Evolutionary conservation across 53 echinoderm and acorn worm genomes (phyloP), one percentile per base, ranked within the genome.

Genomic region (Mesocentrotus franciscanus): DNA sequence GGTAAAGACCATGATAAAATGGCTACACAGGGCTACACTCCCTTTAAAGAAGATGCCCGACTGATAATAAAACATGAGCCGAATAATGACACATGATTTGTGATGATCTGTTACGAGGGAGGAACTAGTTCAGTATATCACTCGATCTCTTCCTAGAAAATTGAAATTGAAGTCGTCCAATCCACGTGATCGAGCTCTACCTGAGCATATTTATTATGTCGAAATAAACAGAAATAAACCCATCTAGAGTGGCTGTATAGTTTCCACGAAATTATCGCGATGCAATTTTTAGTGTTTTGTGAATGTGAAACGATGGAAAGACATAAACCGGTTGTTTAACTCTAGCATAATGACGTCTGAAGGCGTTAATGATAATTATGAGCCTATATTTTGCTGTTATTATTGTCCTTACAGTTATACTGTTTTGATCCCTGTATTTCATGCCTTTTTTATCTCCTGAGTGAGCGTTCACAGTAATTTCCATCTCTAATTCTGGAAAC

Each of bases 91-190:
- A 42, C 81, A 42, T 20, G 42, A 81, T 81, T 81, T 81, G 81
- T 81, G 81, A 81, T 81, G 81, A 81, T 81, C 81, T 81, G 81
- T 81, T 81, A 18, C 81, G 36, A 42, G 81, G 22, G 16, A 81
- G 33, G 81, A 81, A 81, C 81, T 81, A 33, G 81, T 81, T 81
- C 81, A 81, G 20, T 18, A 42, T 81, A 81, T 81, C 81, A 81
- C 18, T 18, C 39, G 20, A 14, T 39, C 15, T 20, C 42, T 81
- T 81, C 81, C 5, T 17, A 42, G 81, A 42, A 81, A 39, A 42
- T 81, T 39, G 81, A 81, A 17, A 81, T 81, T 39, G 34, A 81
- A 81, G 81, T 81, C 42, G 20, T 15, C 22, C 42, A 81, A 42
- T 36, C 35, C 34, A 16, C 33, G 78, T 33, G 78, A 78, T 33